phyloP scores from a whole-genome alignment of 92 coral and sea anemone species.

The Epizoanthus illoricatus region DNA sequence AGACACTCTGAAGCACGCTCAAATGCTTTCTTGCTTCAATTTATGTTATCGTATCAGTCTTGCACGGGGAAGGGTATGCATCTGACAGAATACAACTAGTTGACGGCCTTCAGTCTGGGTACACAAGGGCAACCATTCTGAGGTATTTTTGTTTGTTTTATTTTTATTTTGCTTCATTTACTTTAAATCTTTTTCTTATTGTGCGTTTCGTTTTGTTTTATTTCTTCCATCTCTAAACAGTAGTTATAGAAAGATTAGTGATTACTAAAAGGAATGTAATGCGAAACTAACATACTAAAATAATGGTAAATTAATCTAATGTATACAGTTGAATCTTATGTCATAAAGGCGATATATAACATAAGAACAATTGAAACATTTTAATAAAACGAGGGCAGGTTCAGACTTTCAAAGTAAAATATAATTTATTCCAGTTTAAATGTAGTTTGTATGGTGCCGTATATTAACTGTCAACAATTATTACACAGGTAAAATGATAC shows the following conservation, averaged over 20 bases:
- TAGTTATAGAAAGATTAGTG: background rate
- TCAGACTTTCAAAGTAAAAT: background rate
- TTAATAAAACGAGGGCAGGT: slow-evolving; percentile 5
- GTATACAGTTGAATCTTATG: too few species aligned
- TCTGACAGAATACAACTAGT: background rate
- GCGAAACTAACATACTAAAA: background rate
- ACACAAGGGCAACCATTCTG: slow-evolving; percentile 78
- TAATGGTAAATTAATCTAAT: background rate
- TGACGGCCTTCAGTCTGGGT: slow-evolving; percentile 78
- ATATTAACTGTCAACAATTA: too few species aligned
- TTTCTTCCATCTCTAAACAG: slow-evolving; percentile 9
- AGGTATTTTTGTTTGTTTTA: slow-evolving; percentile 23
- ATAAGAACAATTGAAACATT: background rate
- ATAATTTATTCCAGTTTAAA: background rate
- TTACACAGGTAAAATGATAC: background rate
- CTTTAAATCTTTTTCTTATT: background rate
- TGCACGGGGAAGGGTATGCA: background rate
- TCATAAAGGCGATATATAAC: background rate
- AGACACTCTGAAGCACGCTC: too few species aligned
- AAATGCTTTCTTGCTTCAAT: too few species aligned
- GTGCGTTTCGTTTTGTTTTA: slow-evolving; percentile 5
- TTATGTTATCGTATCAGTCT: background rate
- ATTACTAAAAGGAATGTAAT: background rate
- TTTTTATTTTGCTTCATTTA: slow-evolving; percentile 21
- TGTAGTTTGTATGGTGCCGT: background rate